Percentiles rank a stretch among this genome's conserved stretches.
These are phyloP conservation scores for Globia sparganii DNA, from an alignment of 2,888 invertebrate genomes.

Conservation along the genomic window DNA sequence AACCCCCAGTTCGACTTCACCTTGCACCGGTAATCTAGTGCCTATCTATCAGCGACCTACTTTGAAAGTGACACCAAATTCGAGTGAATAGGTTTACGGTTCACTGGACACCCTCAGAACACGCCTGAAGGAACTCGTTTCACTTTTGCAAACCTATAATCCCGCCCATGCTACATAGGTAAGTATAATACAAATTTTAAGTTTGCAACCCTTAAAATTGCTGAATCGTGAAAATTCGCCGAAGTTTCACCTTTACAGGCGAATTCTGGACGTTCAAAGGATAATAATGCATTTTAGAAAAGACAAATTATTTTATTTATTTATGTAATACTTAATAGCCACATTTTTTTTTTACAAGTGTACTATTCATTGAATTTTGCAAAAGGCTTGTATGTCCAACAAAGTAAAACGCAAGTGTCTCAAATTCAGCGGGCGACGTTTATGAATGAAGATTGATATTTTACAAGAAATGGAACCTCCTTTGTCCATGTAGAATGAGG, in stretches of 20 bases:
- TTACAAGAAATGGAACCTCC: constrained; percentile 9
- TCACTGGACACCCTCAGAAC: constrained; percentile 42
- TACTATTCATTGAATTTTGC: background rate
- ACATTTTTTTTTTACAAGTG: background rate
- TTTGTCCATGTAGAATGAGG: background rate
- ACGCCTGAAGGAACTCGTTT: background rate
- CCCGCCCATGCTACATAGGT: constrained; percentile 4
- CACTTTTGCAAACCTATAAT: constrained; percentile 37
- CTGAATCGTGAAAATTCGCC: constrained; percentile 13
- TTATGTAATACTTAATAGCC: no score
- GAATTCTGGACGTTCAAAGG: constrained; percentile 17
- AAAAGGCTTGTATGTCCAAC: background rate
- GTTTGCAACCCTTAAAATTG: constrained; percentile 13
- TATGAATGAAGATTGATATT: constrained; percentile 28
- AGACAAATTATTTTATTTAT: background rate
- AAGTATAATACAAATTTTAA: constrained; percentile 23
- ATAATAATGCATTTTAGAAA: constrained; percentile 7
- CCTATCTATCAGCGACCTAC: constrained; percentile 23
- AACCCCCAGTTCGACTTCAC: constrained; percentile 1
- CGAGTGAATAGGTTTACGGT: constrained; percentile 42
- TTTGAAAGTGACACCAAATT: constrained; percentile 40
- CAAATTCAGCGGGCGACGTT: background rate
- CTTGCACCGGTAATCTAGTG: constrained; percentile 16
- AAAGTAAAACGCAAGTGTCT: constrained; percentile 8
- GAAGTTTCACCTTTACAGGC: constrained; percentile 22